These are phyloP conservation scores for Salvator merianae DNA, from an alignment of 2,113 vertebrate species.

Conservation along the genomic window DNA sequence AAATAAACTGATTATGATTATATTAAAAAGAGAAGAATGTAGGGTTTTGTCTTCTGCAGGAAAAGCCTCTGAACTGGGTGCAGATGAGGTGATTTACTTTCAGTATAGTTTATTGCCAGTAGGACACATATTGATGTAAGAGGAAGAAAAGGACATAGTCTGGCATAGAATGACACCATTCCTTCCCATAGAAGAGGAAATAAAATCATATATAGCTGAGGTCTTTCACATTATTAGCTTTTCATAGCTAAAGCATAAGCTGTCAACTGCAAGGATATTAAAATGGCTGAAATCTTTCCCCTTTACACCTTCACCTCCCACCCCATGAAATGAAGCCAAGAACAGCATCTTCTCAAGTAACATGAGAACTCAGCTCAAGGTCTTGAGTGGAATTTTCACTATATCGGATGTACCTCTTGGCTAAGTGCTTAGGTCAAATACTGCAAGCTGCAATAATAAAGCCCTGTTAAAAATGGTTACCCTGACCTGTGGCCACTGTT, in stretches of 20 bases:
- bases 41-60: neutral
- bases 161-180: slow-evolving; percentile 47
- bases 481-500: neutral
- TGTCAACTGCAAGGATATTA: neutral
- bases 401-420: slow-evolving; percentile 19
- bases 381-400: slow-evolving; percentile 25
- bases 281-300: slow-evolving; percentile 30
- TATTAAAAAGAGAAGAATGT: neutral
- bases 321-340: slow-evolving; percentile 24
- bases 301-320: neutral
- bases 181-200: slow-evolving; percentile 57
- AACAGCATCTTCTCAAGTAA: slow-evolving; percentile 30
- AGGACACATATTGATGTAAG: slow-evolving; percentile 34
- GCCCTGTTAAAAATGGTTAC: neutral
- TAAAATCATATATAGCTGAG: slow-evolving; percentile 12
- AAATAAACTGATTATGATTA: too few species aligned
- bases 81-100: slow-evolving; percentile 1
- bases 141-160: slow-evolving; percentile 13
- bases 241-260: neutral
- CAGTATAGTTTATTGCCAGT: slow-evolving; percentile 51
- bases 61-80: neutral
- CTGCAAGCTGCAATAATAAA: neutral
- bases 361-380: slow-evolving; percentile 18
- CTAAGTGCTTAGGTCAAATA: slow-evolving; percentile 1
- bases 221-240: slow-evolving; percentile 47